Evolutionary conservation across 1,140 invertebrate species (phyloP).

Genomic region (Tetramorium alpestre): DNA sequence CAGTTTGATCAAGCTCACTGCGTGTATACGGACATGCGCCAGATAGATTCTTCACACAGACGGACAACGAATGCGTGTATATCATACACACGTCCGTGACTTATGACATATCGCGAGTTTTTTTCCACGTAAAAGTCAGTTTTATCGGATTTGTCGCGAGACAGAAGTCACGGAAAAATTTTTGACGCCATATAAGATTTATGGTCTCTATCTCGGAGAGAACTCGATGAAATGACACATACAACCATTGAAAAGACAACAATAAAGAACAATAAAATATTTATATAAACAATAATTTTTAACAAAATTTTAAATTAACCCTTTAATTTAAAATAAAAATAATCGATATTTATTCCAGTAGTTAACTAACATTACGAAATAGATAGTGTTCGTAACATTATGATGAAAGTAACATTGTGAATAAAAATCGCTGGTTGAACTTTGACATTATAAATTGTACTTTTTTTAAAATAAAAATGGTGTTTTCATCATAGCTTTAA

Average conservation of each 20-base stretch:
- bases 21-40: background rate
- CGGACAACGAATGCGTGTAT: background rate
- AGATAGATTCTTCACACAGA: background rate
- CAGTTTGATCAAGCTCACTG: slow-evolving; percentile 57
- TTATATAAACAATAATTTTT: background rate
- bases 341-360: background rate
- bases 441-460: background rate
- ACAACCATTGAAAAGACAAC: background rate
- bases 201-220: background rate
- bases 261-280: background rate
- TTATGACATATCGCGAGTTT: background rate
- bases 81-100: slow-evolving; percentile 19
- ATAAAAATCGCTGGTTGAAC: background rate
- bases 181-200: slow-evolving; percentile 48
- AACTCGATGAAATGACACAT: background rate
- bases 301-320: background rate
- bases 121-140: slow-evolving; percentile 1
- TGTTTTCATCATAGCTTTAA: background rate
- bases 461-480: background rate
- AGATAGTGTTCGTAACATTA: background rate
- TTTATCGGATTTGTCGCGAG: slow-evolving; percentile 43
- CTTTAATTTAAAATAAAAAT: background rate
- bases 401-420: background rate
- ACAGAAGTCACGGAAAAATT: slow-evolving; percentile 44
- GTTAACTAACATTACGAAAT: background rate